phyloP scores from a whole-genome alignment of 2,888 invertebrate genomes.

The Xestia rhomboidea region DNA sequence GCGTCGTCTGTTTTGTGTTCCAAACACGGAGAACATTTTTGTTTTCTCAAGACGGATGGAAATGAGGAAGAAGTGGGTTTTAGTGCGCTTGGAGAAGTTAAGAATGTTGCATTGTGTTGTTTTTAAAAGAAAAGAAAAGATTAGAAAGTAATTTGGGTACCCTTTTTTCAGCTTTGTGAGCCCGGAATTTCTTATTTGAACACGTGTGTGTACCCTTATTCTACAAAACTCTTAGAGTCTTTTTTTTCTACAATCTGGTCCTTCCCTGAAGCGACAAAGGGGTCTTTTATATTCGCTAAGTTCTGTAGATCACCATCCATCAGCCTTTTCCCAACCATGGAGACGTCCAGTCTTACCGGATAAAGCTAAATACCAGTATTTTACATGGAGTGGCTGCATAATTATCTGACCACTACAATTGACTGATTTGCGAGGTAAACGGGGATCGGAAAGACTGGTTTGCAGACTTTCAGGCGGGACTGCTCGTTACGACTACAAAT shows the following conservation, averaged over 20 bases:
- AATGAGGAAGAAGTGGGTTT: slow-evolving; percentile 44
- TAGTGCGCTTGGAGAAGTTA: slow-evolving; percentile 36
- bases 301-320: neutral
- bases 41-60: slow-evolving; percentile 42
- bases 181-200: neutral
- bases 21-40: slow-evolving; percentile 51
- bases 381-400: neutral
- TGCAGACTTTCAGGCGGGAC: neutral
- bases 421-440: neutral
- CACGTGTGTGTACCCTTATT: neutral
- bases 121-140: neutral
- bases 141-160: neutral
- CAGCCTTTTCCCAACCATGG: neutral
- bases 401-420: neutral
- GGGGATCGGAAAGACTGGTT: neutral
- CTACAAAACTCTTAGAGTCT: neutral
- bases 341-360: neutral
- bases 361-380: neutral
- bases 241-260: neutral
- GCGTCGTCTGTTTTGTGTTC: slow-evolving; percentile 52
- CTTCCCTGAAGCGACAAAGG: neutral
- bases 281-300: neutral
- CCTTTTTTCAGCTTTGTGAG: neutral
- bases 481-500: neutral
- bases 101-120: slow-evolving; percentile 11